These are phyloP conservation scores for Syrrhaptes paradoxus DNA, from an alignment of 2,113 vertebrate species.

Conservation along the genomic window DNA sequence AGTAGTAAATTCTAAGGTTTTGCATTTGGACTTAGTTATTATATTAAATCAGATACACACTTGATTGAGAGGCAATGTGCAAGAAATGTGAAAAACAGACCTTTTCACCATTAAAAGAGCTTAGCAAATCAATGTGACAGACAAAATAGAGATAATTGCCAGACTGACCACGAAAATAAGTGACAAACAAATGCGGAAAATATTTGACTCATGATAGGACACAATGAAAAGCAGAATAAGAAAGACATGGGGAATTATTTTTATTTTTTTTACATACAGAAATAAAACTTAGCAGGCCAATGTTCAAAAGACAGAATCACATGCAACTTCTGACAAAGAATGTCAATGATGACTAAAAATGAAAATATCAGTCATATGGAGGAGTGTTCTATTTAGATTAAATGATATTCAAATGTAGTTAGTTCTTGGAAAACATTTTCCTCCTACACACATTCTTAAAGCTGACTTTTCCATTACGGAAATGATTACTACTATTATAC, in stretches of 20 bases:
- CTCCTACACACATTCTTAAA: constrained; percentile 46
- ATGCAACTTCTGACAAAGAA: background rate
- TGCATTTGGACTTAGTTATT: background rate
- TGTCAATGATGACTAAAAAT: constrained; percentile 1
- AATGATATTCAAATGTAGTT: constrained; percentile 18
- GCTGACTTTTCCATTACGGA: constrained; percentile 22
- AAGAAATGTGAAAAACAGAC: background rate
- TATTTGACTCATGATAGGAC: background rate
- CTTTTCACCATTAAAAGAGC: background rate
- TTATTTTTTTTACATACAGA: background rate
- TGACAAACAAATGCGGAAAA: background rate
- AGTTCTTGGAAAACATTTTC: constrained; percentile 55
- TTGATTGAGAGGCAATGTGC: background rate
- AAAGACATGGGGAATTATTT: background rate
- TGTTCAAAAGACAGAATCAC: background rate
- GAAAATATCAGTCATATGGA: constrained; percentile 15
- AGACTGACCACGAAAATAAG: background rate
- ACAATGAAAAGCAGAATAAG: background rate
- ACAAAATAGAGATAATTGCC: background rate
- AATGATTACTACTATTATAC: constrained; percentile 43
- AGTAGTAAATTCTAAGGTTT: background rate
- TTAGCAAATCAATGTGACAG: background rate
- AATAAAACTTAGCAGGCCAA: background rate
- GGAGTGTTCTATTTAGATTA: background rate
- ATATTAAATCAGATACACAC: background rate